Evolutionary conservation across 2,888 invertebrate species (phyloP), one percentile per base, ranked within the genome.

Genomic region (Aphidoletes aphidimyza): DNA sequence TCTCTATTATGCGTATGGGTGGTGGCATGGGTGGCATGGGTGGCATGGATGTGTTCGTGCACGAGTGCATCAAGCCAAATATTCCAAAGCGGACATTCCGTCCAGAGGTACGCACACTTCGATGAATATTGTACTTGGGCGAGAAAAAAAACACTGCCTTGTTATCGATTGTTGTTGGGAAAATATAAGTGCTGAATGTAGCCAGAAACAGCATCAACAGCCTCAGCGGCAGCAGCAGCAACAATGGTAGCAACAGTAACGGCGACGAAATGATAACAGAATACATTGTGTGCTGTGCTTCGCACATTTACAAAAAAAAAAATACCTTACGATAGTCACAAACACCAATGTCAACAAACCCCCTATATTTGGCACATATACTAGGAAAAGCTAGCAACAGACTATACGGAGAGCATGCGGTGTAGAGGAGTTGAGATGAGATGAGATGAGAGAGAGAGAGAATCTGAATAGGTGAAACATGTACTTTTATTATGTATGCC

Each of bases 1-100:
- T 69, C 69, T 69, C 69, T 69, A 69, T 69, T 69, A 69, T 69
- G 69, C 69, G 69, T 69, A 69, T 30, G 69, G 69, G 69, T 30
- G 69, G 69, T 30, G 69, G 1, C 17, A 69, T 69, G 69, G 11
- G n/a, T n/a, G n/a, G n/a, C n/a, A n/a, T n/a, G n/a, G n/a, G n/a
- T n/a, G n/a, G 34, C 22, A 54, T 54, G 54, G 22, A 9, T 69
- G 34, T 69, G 69, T 69, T 2, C 11, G 69, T 69, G 11, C 69
- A 30, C 0, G n/a, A 5, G 17, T 69, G 30, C 69, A 69, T 30
- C 69, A 54, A 2, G 69, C 34, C 14, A 30, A 5, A 2, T 54
- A 54, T 54, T n/a, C 22, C 22, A 54, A 22, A 22, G 3, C 22
- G 6, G 54, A 9, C n/a, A 69, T n/a, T 69, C 14, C 26, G 34